Evolutionary conservation across 1,140 invertebrate genomes (phyloP), one percentile per base, ranked within the genome.

Genomic region (Physella acuta): DNA sequence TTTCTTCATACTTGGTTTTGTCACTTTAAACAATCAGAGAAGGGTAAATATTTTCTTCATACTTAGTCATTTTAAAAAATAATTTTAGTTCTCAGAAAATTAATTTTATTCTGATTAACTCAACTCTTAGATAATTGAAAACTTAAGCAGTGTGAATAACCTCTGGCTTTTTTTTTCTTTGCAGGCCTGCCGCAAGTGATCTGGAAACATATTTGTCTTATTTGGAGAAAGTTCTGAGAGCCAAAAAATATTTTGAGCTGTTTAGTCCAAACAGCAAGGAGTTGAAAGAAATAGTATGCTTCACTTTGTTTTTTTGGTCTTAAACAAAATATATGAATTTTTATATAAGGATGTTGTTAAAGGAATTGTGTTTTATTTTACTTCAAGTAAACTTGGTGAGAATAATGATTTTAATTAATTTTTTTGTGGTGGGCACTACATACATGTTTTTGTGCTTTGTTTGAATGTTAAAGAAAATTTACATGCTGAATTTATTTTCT

Each of bases 231-330:
- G 85, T 98, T 49, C 90, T 93, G 59, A 91, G 91, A 74, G 94
- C 95, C 59, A 91, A 94, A 77, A 89, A 90, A 44, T 98, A 97
- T 83, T 98, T 99, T 85, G 90, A 94, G 78, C 92, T 93, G 80
- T 92, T 95, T 81, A 96, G 96, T 85, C 93, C 93, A 1, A 92
- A 94, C 79, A 95, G 94, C 82, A 92, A 95, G 34, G 95, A 98
- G 87, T 83, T 97, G 61, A 92, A 95, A 79, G 96, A 97, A 87
- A 91, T 98, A 61, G 92, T 93, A 79, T 88, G 79, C n/a, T n/a
- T n/a, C n/a, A n/a, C n/a, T n/a, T n/a, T n/a, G n/a, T n/a, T n/a
- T n/a, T n/a, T n/a, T n/a, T n/a, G n/a, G n/a, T n/a, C n/a, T n/a
- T n/a, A n/a, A n/a, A n/a, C n/a, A n/a, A n/a, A n/a, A n/a, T n/a